These are phyloP conservation scores for Cossypha caffra DNA, from an alignment of 2,797 vertebrate genomes.

Conservation along the genomic window DNA sequence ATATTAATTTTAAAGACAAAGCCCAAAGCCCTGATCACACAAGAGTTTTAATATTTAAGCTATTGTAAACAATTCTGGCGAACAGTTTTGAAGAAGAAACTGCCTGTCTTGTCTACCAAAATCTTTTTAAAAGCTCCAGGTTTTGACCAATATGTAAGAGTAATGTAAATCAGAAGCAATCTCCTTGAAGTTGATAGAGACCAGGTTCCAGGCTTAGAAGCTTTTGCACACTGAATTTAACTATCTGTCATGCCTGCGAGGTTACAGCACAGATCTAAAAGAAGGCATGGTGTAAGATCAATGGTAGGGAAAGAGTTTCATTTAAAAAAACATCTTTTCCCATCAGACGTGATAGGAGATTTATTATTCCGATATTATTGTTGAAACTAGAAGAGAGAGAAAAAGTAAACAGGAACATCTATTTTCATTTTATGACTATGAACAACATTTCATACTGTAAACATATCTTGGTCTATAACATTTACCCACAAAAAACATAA, in stretches of 20 bases:
- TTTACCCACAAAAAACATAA: slow-evolving; percentile 68
- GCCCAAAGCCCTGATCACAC: background rate
- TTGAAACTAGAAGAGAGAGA: slow-evolving; percentile 48
- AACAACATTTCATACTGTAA: slow-evolving; percentile 71
- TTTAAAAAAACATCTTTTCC: slow-evolving; percentile 65
- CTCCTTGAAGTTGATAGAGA: slow-evolving; percentile 49
- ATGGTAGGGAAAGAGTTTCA: slow-evolving; percentile 50
- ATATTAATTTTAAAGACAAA: background rate
- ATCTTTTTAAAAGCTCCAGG: background rate
- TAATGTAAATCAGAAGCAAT: slow-evolving; percentile 28
- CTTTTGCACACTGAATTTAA: slow-evolving; percentile 48
- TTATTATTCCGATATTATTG: slow-evolving; percentile 70
- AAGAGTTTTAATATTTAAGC: background rate
- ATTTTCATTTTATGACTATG: slow-evolving; percentile 67
- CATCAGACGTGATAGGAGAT: slow-evolving; percentile 66
- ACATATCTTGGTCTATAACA: slow-evolving; percentile 66
- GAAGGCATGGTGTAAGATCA: slow-evolving; percentile 44
- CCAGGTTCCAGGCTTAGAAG: slow-evolving; percentile 10
- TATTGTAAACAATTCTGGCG: background rate
- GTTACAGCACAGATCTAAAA: slow-evolving; percentile 31
- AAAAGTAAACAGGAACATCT: slow-evolving; percentile 62
- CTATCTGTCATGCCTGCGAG: slow-evolving; percentile 47
- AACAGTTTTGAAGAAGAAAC: background rate
- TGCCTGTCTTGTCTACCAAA: background rate
- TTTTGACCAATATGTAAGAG: background rate